Evolutionary conservation across 2,113 vertebrate species (phyloP).

Genomic region (Acanthisitta chloris): DNA sequence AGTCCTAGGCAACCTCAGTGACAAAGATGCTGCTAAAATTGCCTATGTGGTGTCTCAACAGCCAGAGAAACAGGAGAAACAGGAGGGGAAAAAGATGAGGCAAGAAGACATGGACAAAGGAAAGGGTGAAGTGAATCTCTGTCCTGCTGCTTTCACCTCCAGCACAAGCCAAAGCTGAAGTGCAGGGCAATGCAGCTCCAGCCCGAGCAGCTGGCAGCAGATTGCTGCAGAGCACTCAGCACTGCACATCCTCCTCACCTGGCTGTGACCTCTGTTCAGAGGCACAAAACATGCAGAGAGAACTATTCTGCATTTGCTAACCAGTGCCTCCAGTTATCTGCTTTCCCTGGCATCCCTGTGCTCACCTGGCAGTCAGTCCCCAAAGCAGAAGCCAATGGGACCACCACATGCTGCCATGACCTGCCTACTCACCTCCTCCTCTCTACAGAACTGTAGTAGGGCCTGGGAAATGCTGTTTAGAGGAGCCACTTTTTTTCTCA

Average conservation of each 20-base stretch:
- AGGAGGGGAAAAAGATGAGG: neutral
- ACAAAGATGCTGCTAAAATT: neutral
- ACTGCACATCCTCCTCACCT: neutral
- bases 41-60: neutral
- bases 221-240: neutral
- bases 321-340: neutral
- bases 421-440: neutral
- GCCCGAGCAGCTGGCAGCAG: neutral
- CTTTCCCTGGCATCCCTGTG: neutral
- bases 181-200: neutral
- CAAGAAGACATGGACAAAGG: neutral
- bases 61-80: neutral
- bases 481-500: neutral
- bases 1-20: neutral
- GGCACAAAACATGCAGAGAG: neutral
- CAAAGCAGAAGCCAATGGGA: rapidly evolving
- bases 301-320: neutral
- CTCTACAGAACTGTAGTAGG: neutral
- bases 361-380: neutral
- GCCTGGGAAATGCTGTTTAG: neutral
- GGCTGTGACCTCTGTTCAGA: neutral
- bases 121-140: neutral
- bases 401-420: neutral
- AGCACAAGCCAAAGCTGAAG: neutral
- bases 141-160: neutral